These are phyloP conservation scores for Solea senegalensis DNA, from an alignment of 2,113 vertebrate species.

Conservation along the genomic window DNA sequence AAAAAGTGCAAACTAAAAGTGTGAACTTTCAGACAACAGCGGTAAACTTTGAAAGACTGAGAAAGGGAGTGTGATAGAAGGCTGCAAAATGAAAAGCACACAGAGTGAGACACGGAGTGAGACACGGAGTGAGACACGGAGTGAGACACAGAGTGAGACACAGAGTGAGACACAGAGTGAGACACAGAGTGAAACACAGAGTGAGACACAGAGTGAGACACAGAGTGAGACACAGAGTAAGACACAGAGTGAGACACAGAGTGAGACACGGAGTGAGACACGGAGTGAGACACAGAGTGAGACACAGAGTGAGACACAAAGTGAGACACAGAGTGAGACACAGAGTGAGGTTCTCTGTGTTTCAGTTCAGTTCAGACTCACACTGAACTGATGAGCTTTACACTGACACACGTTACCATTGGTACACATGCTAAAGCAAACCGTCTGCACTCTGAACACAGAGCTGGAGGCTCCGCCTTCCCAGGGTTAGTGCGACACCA, in stretches of 20 bases:
- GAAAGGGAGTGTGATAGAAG: constrained; percentile 9
- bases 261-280: no score
- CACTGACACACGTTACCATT: constrained; percentile 3
- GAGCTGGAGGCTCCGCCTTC: not conserved
- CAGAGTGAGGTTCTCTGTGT: constrained; percentile 48
- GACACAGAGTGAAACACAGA: constrained; percentile 42
- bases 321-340: constrained; percentile 21
- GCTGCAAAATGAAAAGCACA: constrained; percentile 38
- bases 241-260: constrained; percentile 8
- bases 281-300: constrained; percentile 29
- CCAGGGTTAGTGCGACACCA: not conserved
- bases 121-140: constrained; percentile 28
- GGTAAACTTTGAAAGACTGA: constrained; percentile 65
- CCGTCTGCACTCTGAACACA: not conserved
- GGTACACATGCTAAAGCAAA: not conserved
- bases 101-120: no score
- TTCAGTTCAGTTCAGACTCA: constrained; percentile 30
- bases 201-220: constrained; percentile 21
- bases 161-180: constrained; percentile 30
- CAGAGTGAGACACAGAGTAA: constrained; percentile 51
- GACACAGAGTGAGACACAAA: constrained; percentile 48
- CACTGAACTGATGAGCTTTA: constrained; percentile 56
- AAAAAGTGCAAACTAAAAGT: constrained; percentile 57
- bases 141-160: constrained; percentile 44
- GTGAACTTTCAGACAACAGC: constrained; percentile 71